A percentile compares a stretch with the other conserved stretches of the same genome.
Conservation (phyloP, 2,888 invertebrate genomes). For the Sceliomorpha sp. region DNA sequence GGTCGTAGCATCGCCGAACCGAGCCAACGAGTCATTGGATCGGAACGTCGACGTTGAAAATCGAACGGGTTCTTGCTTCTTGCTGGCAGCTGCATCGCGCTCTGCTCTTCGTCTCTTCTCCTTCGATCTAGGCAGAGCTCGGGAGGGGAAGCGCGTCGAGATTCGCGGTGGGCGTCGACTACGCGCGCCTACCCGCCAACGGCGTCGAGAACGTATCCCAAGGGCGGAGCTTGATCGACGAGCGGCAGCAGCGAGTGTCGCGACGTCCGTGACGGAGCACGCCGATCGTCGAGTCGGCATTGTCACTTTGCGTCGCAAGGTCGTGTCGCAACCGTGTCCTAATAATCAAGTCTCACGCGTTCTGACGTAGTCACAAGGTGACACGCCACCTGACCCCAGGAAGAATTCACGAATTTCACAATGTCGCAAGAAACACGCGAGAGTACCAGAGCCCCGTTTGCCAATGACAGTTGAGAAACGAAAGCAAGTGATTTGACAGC, state of each 20-base stretch:
- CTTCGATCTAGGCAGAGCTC: constrained; percentile 27
- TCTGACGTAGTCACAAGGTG: background rate
- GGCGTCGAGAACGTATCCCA: no score
- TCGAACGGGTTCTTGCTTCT: constrained; percentile 34
- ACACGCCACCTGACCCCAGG: no score
- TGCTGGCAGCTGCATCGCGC: constrained; percentile 22
- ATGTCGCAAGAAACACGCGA: no score
- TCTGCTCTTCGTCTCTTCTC: constrained; percentile 29
- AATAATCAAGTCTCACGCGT: no score
- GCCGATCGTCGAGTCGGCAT: constrained; percentile 16
- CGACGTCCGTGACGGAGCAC: constrained; percentile 6
- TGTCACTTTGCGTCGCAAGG: constrained; percentile 14
- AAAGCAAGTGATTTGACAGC: constrained; percentile 13
- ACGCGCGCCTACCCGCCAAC: constrained; percentile 40
- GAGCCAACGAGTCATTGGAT: constrained; percentile 25
- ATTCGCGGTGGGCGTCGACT: constrained; percentile 34
- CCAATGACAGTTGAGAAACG: constrained; percentile 4
- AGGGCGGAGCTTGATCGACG: constrained; percentile 36
- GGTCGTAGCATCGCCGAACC: constrained; percentile 24
- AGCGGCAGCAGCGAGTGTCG: constrained; percentile 7
- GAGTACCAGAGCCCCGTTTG: no score
- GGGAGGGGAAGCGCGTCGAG: no score
- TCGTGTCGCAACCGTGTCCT: constrained; percentile 6
- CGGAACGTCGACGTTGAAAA: constrained; percentile 32
- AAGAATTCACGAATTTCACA: no score